These are phyloP conservation scores for Sternarchorhynchus goeldii DNA, from an alignment of 2,797 vertebrate species.

Conservation along the genomic window DNA sequence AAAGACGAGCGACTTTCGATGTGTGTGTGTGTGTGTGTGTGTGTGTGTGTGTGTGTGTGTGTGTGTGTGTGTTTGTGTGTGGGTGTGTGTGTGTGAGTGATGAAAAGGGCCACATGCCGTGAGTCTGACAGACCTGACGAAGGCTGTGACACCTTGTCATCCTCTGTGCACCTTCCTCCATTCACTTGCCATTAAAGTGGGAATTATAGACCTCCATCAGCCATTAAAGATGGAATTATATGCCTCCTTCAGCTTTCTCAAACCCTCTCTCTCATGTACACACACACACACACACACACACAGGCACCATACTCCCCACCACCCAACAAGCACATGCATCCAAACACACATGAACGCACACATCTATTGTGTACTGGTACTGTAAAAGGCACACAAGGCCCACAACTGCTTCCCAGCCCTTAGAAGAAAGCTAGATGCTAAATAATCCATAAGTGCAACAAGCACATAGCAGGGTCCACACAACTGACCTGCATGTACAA, in stretches of 20 bases:
- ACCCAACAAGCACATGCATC: neutral
- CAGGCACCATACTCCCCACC: neutral
- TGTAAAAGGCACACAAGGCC: neutral
- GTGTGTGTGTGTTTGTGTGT: constrained; percentile 24
- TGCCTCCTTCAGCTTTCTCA: neutral
- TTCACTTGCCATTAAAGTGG: constrained; percentile 59
- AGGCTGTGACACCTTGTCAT: constrained; percentile 66
- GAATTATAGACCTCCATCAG: constrained; percentile 25
- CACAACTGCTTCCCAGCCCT: neutral
- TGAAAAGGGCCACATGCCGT: constrained; percentile 69
- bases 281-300: neutral
- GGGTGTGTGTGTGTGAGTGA: constrained; percentile 57
- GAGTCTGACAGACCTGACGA: constrained; percentile 63
- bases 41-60: constrained; percentile 16
- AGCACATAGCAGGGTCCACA: too few species aligned
- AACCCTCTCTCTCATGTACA: neutral
- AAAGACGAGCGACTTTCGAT: constrained; percentile 64
- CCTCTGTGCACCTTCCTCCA: constrained; percentile 59
- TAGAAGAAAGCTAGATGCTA: neutral
- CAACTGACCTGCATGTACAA: too few species aligned
- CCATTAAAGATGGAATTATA: too few species aligned
- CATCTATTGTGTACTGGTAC: neutral
- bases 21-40: constrained; percentile 39
- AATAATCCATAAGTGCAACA: neutral
- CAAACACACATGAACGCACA: neutral